Base-by-base conservation (phyloP, 2,113 vertebrate species). In the Menidia beryllina region DNA sequence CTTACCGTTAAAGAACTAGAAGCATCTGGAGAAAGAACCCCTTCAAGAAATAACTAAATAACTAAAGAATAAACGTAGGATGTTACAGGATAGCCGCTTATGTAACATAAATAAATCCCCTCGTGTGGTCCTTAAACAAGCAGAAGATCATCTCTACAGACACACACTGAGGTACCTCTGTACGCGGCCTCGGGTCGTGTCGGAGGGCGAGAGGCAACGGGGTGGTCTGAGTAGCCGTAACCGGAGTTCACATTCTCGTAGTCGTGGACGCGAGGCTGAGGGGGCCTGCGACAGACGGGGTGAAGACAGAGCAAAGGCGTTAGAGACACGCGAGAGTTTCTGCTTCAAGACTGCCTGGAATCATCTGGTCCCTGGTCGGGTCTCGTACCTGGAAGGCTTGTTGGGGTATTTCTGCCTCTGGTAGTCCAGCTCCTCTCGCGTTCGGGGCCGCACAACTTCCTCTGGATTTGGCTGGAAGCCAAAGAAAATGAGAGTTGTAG, bases 351-450 rank as follows among this genome's bases (percentile, higher is more conserved):
- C 41, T 1, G n/a, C 2, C 2, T 5, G 19, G 23, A 58, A 73
- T 39, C 21, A 21, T 47, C 11, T 24, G 17, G 15, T 9, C 4
- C 19, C 26, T 2, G 19, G 36, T 20, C 2, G 26, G 9, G 9
- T 36, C 0, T 38, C 3, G 24, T 92, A 97, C 96, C 95, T 93
- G 62, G 88, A 71, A 60, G 95, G 87, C 69, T 94, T 96, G 77
- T 93, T 94, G 71, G 95, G 91, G 43, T 91, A 91, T 87, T 71
- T 95, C 56, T 93, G 92, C 71, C 90, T 94, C 70, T 95, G 94
- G 77, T 89, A 54, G 69, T 98, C 95, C 0, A 91, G 71, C 15
- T 93, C 93, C 1, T 96, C 96, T 84, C 88, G 94, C 43, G 93
- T 91, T 82, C 95, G 92, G 30, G 94, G 91, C 8, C 93, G 90